Conservation (phyloP, 2,113 vertebrate genomes). For the Campylomormyrus numenius region DNA sequence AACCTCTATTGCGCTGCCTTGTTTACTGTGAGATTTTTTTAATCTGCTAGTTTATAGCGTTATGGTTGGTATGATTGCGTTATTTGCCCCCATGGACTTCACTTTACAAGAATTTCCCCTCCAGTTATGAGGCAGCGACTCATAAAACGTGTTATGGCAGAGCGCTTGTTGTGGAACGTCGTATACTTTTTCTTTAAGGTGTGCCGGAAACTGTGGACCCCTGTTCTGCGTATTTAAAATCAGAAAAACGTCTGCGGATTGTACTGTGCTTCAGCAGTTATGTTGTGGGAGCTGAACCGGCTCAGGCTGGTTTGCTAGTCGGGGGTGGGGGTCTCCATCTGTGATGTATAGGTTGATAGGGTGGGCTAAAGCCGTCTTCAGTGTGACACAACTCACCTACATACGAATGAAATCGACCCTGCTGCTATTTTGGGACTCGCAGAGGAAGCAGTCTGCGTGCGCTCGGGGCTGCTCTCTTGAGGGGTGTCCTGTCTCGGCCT, state of each 20-base stretch:
- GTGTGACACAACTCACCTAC: slow-evolving; percentile 2
- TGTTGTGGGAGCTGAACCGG: not conserved
- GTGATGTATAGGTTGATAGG: not conserved
- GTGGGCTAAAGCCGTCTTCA: not conserved
- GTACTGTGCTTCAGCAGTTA: not conserved
- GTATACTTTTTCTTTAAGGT: not conserved
- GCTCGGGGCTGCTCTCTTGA: not conserved
- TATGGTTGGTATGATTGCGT: not conserved
- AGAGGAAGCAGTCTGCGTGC: not conserved
- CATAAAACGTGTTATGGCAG: slow-evolving; percentile 2
- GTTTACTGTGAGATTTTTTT: not conserved
- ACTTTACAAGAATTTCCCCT: not conserved
- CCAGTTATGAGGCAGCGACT: not conserved
- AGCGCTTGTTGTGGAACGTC: not conserved
- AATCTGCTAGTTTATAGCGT: not conserved
- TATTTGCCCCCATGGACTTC: not conserved
- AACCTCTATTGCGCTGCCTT: not conserved
- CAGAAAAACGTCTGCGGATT: not conserved
- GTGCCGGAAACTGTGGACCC: not conserved
- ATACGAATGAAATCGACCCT: not conserved
- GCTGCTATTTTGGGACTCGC: not conserved
- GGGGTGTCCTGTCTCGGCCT: not conserved
- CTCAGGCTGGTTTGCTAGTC: not conserved
- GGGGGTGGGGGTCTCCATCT: not conserved
- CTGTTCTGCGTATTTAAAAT: not conserved